These are phyloP conservation scores for Pseudorectes ferrugineus DNA, from an alignment of 2,113 vertebrate genomes.

Conservation along the genomic window DNA sequence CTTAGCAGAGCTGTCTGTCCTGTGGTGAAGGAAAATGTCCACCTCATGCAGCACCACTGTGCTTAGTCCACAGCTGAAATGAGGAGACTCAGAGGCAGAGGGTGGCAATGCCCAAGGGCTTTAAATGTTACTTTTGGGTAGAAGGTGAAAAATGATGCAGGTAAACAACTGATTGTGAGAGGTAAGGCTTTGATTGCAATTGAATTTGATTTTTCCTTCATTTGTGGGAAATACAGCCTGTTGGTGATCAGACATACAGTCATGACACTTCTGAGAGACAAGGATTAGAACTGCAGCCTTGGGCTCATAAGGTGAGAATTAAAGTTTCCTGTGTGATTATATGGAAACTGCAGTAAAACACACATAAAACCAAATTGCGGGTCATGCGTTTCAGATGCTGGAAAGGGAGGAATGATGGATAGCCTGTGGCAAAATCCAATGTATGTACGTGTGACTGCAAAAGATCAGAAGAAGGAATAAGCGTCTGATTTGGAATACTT, in stretches of 20 bases:
- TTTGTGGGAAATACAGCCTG: neutral
- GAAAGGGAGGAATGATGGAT: conserved; percentile 17
- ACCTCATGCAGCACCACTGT: neutral
- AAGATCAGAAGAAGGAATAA: conserved; percentile 50
- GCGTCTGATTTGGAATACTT: conserved; percentile 41
- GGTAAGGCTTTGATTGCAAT: neutral
- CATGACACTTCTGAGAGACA: neutral
- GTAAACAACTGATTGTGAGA: neutral
- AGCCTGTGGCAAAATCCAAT: conserved; percentile 16
- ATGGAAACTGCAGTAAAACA: conserved; percentile 49
- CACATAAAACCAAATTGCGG: neutral
- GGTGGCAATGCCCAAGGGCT: neutral
- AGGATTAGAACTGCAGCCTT: neutral
- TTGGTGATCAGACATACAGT: neutral
- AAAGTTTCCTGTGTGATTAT: conserved; percentile 21
- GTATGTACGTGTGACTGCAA: neutral
- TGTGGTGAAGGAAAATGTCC: neutral
- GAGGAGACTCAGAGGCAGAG: neutral
- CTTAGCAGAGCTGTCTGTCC: neutral
- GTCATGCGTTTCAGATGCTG: conserved; percentile 28
- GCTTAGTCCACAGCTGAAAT: neutral
- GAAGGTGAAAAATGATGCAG: neutral
- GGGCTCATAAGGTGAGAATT: conserved; percentile 43
- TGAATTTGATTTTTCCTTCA: neutral
- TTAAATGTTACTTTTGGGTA: neutral